Evolutionary conservation across 2,888 invertebrate genomes (phyloP), one percentile per base, ranked within the genome.

Genomic region (Harpalus rubripes): DNA sequence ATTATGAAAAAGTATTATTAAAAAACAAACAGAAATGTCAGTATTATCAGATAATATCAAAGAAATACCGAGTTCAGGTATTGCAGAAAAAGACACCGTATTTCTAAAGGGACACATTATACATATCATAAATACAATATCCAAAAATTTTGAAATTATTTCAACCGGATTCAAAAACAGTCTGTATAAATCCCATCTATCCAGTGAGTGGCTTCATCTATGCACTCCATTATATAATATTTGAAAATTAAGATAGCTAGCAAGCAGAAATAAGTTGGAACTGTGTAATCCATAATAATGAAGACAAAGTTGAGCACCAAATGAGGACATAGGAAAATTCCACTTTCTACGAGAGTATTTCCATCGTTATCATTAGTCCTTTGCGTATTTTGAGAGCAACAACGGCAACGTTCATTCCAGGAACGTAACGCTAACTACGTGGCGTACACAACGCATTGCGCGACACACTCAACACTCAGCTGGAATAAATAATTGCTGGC

Each of bases 311-410:
- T 52, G 44, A 52, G 12, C 8, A 4, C 10, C 44, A 58, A 78
- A 78, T 78, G 78, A 26, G 78, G 78, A n/a, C 78, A 22, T 18
- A n/a, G 58, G 78, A 78, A 78, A 78, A 58, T 78, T 78, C 78
- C 83, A 82, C 82, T 82, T 82, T 82, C 74, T 72, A 82, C 15
- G 52, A 68, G 56, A 58, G 58, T 18, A 76, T 83, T 61, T 83
- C 76, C 74, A 72, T 76, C 41, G 32, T 78, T 78, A 58, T 78
- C 78, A 26, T 32, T 18, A 26, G 22, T 65, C 59, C 59, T 65
- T 26, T n/a, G 58, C 22, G 32, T 78, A 78, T 74, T 68, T 74
- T 16, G 41, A 74, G 72, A 41, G 72, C 32, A 6, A 6, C 32
- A 32, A 32, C 32, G 6, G 32, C 32, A 1, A 32, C 32, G 12